These are phyloP conservation scores for Mythimna loreyi DNA, from an alignment of 2,888 invertebrate genomes.

Conservation along the genomic window DNA sequence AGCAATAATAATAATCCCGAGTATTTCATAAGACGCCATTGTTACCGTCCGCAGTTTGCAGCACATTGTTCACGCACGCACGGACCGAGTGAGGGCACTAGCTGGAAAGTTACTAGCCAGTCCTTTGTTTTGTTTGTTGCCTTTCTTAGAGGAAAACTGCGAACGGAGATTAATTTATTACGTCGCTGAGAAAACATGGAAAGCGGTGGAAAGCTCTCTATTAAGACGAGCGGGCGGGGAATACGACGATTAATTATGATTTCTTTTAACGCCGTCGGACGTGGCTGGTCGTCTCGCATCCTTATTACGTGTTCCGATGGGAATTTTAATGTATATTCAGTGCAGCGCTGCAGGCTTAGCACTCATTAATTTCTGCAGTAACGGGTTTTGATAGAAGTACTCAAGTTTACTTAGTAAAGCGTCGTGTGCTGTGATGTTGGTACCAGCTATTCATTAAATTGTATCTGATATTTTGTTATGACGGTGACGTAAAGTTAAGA, in stretches of 20 bases:
- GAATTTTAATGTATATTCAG: constrained; percentile 57
- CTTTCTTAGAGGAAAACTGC: constrained; percentile 73
- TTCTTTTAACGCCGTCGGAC: constrained; percentile 86
- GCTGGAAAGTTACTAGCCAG: constrained; percentile 74
- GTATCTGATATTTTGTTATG: constrained; percentile 8
- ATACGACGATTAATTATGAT: constrained; percentile 89
- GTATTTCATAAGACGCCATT: constrained; percentile 22
- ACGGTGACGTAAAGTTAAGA: constrained; percentile 4
- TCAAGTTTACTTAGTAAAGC: constrained; percentile 24
- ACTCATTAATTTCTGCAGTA: constrained; percentile 46
- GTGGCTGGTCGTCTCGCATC: constrained; percentile 67
- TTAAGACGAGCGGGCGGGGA: constrained; percentile 85
- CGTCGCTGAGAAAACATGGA: constrained; percentile 87
- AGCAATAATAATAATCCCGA: constrained; percentile 30
- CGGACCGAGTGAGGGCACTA: constrained; percentile 48
- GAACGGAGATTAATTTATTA: constrained; percentile 90
- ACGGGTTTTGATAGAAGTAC: constrained; percentile 35
- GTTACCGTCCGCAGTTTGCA: constrained; percentile 21
- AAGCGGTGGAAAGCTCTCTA: constrained; percentile 86
- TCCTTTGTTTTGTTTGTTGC: constrained; percentile 81
- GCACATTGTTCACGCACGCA: constrained; percentile 57
- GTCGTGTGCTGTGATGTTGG: constrained; percentile 15
- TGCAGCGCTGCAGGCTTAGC: constrained; percentile 41
- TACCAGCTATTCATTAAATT: constrained; percentile 13
- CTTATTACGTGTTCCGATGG: constrained; percentile 74